phyloP scores from a whole-genome alignment of 1,140 invertebrate genomes.

The Ridgeia piscesae region DNA sequence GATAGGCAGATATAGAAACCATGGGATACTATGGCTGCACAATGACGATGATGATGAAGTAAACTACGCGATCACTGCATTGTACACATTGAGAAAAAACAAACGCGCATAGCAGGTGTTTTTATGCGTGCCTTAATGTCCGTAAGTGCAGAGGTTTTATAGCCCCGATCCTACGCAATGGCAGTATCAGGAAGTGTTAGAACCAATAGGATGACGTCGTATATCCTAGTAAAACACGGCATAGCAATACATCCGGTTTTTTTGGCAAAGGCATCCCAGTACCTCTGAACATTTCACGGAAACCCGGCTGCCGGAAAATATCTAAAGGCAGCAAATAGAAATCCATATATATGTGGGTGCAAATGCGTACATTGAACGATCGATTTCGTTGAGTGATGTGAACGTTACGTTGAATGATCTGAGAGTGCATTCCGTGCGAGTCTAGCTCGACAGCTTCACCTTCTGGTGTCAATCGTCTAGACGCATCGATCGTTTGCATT shows the following conservation, averaged over 20 bases:
- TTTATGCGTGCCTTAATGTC: no score
- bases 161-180: no score
- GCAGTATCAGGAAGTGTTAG: not conserved
- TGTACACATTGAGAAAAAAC: no score
- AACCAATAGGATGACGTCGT: not conserved
- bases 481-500: not conserved
- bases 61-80: no score
- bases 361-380: not conserved
- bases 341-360: not conserved
- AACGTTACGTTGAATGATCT: not conserved
- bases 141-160: no score
- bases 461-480: not conserved
- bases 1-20: no score
- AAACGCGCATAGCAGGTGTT: no score
- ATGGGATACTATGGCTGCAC: no score
- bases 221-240: not conserved
- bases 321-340: not conserved
- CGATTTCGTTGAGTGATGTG: not conserved
- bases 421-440: not conserved
- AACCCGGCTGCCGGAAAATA: not conserved
- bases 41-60: no score
- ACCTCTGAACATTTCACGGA: not conserved
- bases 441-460: not conserved
- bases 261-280: not conserved
- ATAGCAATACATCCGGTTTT: not conserved